phyloP scores from a whole-genome alignment of 2,797 vertebrate genomes.

The Mormyrus proboscirostris region DNA sequence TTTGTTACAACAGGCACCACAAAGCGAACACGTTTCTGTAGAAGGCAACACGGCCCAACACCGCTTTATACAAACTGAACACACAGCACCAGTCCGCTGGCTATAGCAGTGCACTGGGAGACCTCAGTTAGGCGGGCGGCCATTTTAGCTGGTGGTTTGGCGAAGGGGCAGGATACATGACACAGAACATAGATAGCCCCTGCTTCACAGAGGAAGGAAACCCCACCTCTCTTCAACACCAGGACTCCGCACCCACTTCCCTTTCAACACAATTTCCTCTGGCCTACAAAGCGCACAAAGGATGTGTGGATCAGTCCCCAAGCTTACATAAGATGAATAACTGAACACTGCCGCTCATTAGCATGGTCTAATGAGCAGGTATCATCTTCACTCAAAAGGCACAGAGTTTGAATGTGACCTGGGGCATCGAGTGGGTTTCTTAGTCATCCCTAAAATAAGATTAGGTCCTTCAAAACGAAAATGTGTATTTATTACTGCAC shows the following conservation, averaged over 20 bases:
- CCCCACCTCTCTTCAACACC: neutral
- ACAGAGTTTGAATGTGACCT: neutral
- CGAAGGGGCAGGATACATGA: neutral
- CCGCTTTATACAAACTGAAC: neutral
- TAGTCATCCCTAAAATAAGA: neutral
- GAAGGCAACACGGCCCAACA: neutral
- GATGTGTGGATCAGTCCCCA: neutral
- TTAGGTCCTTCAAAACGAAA: neutral
- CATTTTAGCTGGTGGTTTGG: neutral
- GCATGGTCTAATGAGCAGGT: neutral
- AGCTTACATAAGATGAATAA: neutral
- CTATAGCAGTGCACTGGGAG: neutral
- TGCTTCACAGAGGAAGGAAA: constrained; percentile 14
- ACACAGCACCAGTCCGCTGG: neutral
- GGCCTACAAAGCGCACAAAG: neutral
- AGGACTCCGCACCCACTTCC: constrained; percentile 8
- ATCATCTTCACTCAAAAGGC: neutral
- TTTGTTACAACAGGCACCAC: neutral
- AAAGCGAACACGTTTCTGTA: neutral
- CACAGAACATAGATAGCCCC: neutral
- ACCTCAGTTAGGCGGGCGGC: neutral
- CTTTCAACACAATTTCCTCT: constrained; percentile 1
- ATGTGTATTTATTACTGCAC: neutral
- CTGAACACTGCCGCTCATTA: neutral
- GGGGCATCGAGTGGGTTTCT: neutral